Evolutionary conservation across 2,888 invertebrate species (phyloP), one percentile per base, ranked within the genome.

Genomic region (Ferrisia virgata): DNA sequence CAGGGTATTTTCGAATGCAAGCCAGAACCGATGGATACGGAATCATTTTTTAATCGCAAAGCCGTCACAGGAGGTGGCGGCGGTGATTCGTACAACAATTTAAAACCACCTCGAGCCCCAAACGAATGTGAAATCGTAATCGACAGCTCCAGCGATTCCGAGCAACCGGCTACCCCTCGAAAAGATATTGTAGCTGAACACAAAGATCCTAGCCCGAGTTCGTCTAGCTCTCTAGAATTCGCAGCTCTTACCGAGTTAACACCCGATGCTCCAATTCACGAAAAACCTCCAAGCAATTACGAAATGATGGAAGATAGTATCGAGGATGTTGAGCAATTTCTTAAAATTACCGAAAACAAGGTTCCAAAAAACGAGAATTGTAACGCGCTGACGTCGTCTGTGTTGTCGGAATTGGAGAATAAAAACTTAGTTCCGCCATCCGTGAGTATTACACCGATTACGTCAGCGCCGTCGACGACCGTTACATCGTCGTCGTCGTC

Each of bases 271-370:
- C 31, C 72, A 5, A 36, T 58, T 11, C 11, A 82, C 36, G 82
- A 82, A 6, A 82, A 82, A 28, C 43, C 72, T 9, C 22, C 9
- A 13, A 18, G 18, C 11, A 72, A 85, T 18, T 72, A 81, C 47
- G 82, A 69, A 31, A 69, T 85, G 25, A 82, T 85, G 84, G 93
- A 89, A 78, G 87, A 91, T 53, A 91, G 91, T 85, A 86, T 90
- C 33, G 90, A 89, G n/a, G 91, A 92, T 85, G 91, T 91, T n/a
- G 92, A 92, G 85, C 93, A 93, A 85, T 90, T 92, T 82, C 89
- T 91, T 87, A 91, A 92, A 90, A 22, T 85, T 33, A 85, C 81
- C 43, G 82, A 85, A 33, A 82, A 43, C 15, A 85, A 85, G 89
- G 92, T 91, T 86, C 90, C 91, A 86, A 92, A 92, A 90, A 91